Base-by-base conservation (phyloP, 2,888 invertebrate species). In the Caenorhabditis sp. region DNA sequence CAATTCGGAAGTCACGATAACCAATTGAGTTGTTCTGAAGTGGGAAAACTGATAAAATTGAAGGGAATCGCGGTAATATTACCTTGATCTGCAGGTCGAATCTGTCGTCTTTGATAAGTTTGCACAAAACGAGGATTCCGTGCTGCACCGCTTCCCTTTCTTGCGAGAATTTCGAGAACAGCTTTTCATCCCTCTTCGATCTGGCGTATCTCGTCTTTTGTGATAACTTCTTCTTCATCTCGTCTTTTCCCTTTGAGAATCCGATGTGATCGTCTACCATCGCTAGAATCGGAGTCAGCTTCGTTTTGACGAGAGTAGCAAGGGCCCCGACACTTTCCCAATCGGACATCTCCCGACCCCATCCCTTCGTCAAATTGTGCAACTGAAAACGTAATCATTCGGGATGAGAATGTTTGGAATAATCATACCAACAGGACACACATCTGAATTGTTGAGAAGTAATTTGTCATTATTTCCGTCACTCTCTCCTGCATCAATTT, bases 11-110 rank as follows among this genome's bases (percentile, higher is more conserved):
- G 39, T 82, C 82, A 7, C 80, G 80, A 56, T 75, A 77, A 11
- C 82, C 82, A 7, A 82, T 74, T n/a, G 82, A 77, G 30, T 82
- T 82, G 20, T 78, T 77, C 78, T 81, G 48, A 52, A 15, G 13
- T 8, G 22, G 32, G 24, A 35, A 35, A 6, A n/a, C n/a, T 43
- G 24, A 37, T 13, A 37, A 63, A 35, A 24, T 32, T 9, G 27
- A 22, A 20, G 0, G 43, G 13, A 6, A n/a, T n/a, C n/a, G n/a
- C n/a, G n/a, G n/a, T n/a, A n/a, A n/a, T n/a, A n/a, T n/a, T 32
- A 75, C 75, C 46, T 73, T 78, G 9, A 78, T 68, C 46, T 78
- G 78, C 11, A 78, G 41, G 63, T 78, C 78, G 30, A 78, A 63
- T 35, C 78, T 62, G 30, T 78, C 78, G 43, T 78, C 78, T n/a